Base-by-base conservation (phyloP, 2,113 vertebrate genomes). In the Lepus timidus region DNA sequence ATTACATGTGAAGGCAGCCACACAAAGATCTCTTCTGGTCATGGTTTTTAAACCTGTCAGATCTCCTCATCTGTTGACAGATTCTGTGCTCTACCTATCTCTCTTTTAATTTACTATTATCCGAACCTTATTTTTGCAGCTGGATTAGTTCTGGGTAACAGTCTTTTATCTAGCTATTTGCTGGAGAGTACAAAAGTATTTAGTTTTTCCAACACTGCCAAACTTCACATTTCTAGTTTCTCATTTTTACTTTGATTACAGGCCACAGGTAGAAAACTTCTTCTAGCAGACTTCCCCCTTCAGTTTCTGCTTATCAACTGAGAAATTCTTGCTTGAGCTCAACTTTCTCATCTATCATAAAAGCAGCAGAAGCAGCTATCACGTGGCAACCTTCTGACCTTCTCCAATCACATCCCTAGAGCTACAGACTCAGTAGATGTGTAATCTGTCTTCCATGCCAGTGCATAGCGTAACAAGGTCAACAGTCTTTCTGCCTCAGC, bases 31-130 rank as follows among this genome's bases (percentile, higher is more conserved):
- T 80, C 19, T 80, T 89, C 79, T 22, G 36, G 36, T 68, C 67
- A 39, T 85, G 25, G 49, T 62, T 90, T 67, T 93, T 74, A 90
- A 79, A 51, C 14, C 33, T 90, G 61, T 74, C 49, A 95, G 39
- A 68, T 67, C 29, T 88, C 52, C 29, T 80, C 7, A 84, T 89
- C 65, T 25, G 49, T 85, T 85, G 49, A 19, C 27, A n/a, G 10
- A 27, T 44, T 90, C n/a, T 65, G 31, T 80, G 31, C 39, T 88
- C 22, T 5, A 20, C 62, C 68, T 17, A 2, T 68, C 19, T 87
- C 2, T 65, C 22, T 89, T 92, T 93, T 67, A 84, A 88, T 90
- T 95, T 90, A 81, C 49, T 52, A 25, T 75, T n/a, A 73, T 33
- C 44, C 61, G 39, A 78, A 19, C 51, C 61, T 84, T 55, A 71